A percentile compares a stretch with the other conserved stretches of the same genome.
phyloP scores from a whole-genome alignment of 2,797 vertebrate genomes.

The Rhabdophis nuchalis region DNA sequence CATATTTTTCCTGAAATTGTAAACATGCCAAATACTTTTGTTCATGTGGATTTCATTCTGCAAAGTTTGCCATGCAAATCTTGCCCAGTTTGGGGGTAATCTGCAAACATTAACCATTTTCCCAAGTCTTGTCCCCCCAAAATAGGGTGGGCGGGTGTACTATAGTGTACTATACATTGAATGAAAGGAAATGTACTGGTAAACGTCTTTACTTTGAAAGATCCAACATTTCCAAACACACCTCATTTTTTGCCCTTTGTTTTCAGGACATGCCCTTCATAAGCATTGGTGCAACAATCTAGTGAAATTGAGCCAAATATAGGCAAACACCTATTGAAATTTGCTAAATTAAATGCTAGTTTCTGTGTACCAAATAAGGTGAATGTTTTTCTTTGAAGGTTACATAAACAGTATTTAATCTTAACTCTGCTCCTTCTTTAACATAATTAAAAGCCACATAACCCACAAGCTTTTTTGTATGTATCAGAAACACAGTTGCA shows the following conservation, averaged over 20 bases:
- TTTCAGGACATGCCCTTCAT: background rate
- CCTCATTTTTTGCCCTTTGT: background rate
- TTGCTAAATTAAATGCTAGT: slow-evolving; percentile 17
- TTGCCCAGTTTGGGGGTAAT: background rate
- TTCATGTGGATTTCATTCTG: background rate
- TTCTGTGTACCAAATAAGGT: background rate
- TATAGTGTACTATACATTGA: background rate
- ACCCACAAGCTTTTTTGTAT: slow-evolving; percentile 17
- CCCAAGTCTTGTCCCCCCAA: background rate
- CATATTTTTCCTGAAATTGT: background rate
- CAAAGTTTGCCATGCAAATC: background rate
- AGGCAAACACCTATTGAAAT: slow-evolving; percentile 15
- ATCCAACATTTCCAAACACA: background rate
- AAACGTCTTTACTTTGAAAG: background rate
- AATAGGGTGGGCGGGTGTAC: too few species aligned
- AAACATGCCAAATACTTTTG: background rate
- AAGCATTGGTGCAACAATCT: background rate
- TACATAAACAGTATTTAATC: slow-evolving; percentile 23
- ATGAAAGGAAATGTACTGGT: background rate
- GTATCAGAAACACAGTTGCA: background rate
- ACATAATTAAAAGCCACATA: slow-evolving; percentile 26
- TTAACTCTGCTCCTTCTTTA: slow-evolving; percentile 28
- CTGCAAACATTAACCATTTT: background rate
- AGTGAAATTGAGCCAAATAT: background rate
- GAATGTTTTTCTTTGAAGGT: slow-evolving; percentile 21